Percentiles rank a stretch among this genome's conserved stretches.
phyloP scores from a whole-genome alignment of 2,113 vertebrate genomes.

The Etheostoma cragini region DNA sequence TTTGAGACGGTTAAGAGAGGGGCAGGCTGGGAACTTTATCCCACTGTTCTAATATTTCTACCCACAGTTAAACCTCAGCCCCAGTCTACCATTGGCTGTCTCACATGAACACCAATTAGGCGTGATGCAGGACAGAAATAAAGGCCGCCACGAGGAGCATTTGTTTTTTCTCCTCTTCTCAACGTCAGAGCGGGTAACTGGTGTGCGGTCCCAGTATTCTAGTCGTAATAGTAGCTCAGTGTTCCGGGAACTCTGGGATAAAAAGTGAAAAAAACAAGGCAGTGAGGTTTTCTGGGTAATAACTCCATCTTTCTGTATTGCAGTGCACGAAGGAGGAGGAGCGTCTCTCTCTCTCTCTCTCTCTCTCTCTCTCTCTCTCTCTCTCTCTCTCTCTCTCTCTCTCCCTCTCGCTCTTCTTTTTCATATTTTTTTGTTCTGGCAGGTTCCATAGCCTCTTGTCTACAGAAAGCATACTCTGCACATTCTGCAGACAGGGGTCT shows the following conservation, averaged over 20 bases:
- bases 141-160: slow-evolving; percentile 58
- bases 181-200: slow-evolving; percentile 68
- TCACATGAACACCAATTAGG: slow-evolving; percentile 69
- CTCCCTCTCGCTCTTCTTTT: slow-evolving; percentile 37
- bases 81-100: slow-evolving; percentile 50
- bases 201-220: slow-evolving; percentile 81
- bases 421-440: slow-evolving; percentile 73
- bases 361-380: slow-evolving; percentile 35
- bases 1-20: slow-evolving; percentile 24
- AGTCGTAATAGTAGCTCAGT: slow-evolving; percentile 79
- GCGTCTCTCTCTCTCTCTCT: slow-evolving; percentile 48
- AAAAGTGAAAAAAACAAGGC: slow-evolving; percentile 70
- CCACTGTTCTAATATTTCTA: slow-evolving; percentile 58
- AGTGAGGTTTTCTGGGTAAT: slow-evolving; percentile 80
- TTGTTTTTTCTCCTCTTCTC: slow-evolving; percentile 58
- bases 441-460: slow-evolving; percentile 78
- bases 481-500: slow-evolving; percentile 87
- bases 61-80: slow-evolving; percentile 48
- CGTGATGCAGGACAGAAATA: slow-evolving; percentile 72
- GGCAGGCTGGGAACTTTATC: slow-evolving; percentile 38
- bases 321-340: slow-evolving; percentile 58
- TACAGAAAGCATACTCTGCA: slow-evolving; percentile 85
- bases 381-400: slow-evolving; percentile 46
- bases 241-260: slow-evolving; percentile 80
- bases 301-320: slow-evolving; percentile 77